Evolutionary conservation across 1,140 invertebrate genomes (phyloP).

Genomic region (Philopotamus ludificatus): DNA sequence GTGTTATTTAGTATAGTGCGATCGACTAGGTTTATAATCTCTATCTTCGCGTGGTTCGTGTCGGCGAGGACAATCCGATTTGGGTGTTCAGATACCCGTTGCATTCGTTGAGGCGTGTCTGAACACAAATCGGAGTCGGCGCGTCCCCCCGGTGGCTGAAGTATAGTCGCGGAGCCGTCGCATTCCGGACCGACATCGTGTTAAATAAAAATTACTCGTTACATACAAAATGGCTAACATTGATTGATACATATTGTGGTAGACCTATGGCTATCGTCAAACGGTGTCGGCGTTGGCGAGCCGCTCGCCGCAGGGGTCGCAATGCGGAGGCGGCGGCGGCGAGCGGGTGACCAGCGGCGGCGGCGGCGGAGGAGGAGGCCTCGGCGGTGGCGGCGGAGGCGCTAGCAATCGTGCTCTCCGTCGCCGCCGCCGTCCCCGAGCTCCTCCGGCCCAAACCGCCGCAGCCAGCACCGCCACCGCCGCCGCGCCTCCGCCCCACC

Average conservation of each 20-base stretch:
- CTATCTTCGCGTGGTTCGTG: too few relatives aligned
- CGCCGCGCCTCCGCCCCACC: constrained; percentile 39
- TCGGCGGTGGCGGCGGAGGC: constrained; percentile 44
- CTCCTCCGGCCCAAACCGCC: constrained; percentile 40
- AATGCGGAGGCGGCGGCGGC: constrained; percentile 42
- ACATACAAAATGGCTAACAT: constrained; percentile 40
- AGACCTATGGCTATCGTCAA: constrained; percentile 27
- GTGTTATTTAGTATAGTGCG: too few relatives aligned
- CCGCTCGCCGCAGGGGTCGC: constrained; percentile 39
- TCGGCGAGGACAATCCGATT: too few relatives aligned
- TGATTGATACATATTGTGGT: constrained; percentile 37
- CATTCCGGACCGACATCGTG: constrained; percentile 8
- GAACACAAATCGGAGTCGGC: not conserved
- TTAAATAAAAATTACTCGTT: constrained; percentile 10
- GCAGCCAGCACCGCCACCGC: constrained; percentile 15
- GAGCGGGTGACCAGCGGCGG: constrained; percentile 43
- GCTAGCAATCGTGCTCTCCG: constrained; percentile 42
- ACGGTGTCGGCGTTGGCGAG: constrained; percentile 41
- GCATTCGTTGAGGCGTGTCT: too few relatives aligned
- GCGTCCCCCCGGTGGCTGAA: constrained; percentile 12
- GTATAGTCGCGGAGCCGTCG: constrained; percentile 27
- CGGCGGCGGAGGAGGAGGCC: constrained; percentile 36
- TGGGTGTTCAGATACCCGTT: too few relatives aligned
- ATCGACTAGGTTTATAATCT: too few relatives aligned
- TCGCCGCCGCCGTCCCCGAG: constrained; percentile 40